A percentile compares a stretch with the other conserved stretches of the same genome.
These are phyloP conservation scores for Pelobates cultripes DNA, from an alignment of 2,797 vertebrate species.

Conservation along the genomic window DNA sequence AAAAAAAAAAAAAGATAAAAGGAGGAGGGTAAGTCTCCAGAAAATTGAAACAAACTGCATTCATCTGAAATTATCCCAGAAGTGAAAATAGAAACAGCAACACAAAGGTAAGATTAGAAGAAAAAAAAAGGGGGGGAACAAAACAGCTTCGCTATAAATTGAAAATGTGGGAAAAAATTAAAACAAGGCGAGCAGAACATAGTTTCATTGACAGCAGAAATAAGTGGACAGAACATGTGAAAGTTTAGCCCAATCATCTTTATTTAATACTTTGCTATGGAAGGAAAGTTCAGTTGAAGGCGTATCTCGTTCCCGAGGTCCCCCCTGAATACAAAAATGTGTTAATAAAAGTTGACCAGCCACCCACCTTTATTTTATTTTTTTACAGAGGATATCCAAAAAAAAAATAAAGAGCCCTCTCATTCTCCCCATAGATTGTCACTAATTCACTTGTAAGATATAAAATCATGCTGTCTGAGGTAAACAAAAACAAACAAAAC, in stretches of 20 bases:
- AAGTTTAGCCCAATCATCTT: neutral
- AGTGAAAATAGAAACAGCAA: too few species aligned
- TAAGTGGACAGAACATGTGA: constrained; percentile 9
- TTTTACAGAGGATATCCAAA: too few species aligned
- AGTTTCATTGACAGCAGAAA: neutral
- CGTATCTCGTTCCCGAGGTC: constrained; percentile 17
- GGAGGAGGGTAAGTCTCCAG: neutral
- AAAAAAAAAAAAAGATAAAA: neutral
- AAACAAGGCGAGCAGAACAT: neutral
- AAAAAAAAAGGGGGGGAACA: too few species aligned
- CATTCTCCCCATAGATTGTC: too few species aligned
- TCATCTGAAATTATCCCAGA: neutral
- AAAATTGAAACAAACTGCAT: neutral
- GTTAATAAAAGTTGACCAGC: neutral
- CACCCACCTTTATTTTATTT: too few species aligned
- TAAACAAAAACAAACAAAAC: too few species aligned
- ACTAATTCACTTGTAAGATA: too few species aligned
- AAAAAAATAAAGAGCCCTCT: too few species aligned
- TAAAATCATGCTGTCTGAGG: too few species aligned
- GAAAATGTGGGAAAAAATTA: neutral
- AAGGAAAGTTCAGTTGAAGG: constrained; percentile 23
- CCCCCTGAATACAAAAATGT: constrained; percentile 13
- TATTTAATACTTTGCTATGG: neutral
- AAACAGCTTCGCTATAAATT: neutral
- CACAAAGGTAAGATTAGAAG: too few species aligned